Percentiles rank a stretch among this genome's conserved stretches.
phyloP scores from a whole-genome alignment of 2,113 vertebrate species.

The Plotosus lineatus region DNA sequence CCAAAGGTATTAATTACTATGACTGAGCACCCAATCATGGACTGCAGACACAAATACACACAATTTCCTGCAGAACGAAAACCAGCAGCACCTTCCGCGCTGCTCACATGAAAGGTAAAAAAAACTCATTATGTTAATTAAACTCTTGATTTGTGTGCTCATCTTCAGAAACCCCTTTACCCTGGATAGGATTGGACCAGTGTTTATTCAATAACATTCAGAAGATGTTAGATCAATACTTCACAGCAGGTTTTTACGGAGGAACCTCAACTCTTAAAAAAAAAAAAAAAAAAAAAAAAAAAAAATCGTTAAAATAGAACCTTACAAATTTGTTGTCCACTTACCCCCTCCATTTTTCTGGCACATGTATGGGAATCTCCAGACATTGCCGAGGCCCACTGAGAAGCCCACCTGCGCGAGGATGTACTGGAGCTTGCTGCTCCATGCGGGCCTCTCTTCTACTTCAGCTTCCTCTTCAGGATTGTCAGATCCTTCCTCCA shows the following conservation, averaged over 20 bases:
- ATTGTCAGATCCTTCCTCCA: slow-evolving; percentile 81
- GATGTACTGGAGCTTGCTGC: slow-evolving; percentile 96
- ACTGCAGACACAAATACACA: too few relatives aligned
- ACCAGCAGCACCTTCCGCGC: too few relatives aligned
- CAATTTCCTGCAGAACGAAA: too few relatives aligned
- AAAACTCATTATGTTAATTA: neutral
- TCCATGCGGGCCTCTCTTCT: slow-evolving; percentile 94
- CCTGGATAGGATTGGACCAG: neutral
- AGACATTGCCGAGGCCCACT: slow-evolving; percentile 96
- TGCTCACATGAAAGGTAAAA: too few relatives aligned
- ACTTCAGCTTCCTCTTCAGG: slow-evolving; percentile 79
- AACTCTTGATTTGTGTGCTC: neutral
- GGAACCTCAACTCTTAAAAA: too few relatives aligned
- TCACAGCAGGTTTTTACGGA: too few relatives aligned
- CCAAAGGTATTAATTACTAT: too few relatives aligned
- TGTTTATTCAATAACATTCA: neutral
- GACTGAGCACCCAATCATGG: too few relatives aligned
- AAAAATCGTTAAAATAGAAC: neutral
- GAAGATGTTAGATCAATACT: neutral
- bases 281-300: too few relatives aligned
- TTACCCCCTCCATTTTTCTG: slow-evolving; percentile 99
- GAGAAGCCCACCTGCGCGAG: slow-evolving; percentile 98
- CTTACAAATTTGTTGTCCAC: slow-evolving; percentile 47
- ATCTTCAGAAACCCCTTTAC: neutral
- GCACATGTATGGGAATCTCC: slow-evolving; percentile 97